Evolutionary conservation across 1,140 invertebrate genomes (phyloP), one percentile per base, ranked within the genome.

Genomic region (Eumeta japonica): DNA sequence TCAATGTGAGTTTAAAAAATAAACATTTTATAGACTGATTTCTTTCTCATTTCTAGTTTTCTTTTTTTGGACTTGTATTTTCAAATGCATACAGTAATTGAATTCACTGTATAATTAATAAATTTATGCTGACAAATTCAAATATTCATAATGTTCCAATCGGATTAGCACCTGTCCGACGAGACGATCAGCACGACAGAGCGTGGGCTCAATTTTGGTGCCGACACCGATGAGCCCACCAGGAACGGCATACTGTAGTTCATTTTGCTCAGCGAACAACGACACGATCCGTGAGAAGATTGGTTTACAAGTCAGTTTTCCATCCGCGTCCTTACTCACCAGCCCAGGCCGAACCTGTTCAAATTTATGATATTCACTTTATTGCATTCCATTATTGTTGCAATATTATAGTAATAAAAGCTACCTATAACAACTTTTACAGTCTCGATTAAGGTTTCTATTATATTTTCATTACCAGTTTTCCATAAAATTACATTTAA

Each of bases 141-240:
- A 24, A 7, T 24, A 9, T 9, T 7, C 28, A 30, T 30, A 14
- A 30, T 30, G 13, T 30, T 10, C 7, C 20, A 24, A 5, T 5
- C 5, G 20, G n/a, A 24, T n/a, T 7, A 24, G 20, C 31, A 72
- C 72, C 78, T 99, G 96, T 40, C 97, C 97, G 1, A 99, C 97
- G 55, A 99, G 83, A 59, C 97, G 84, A 83, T 99, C 97, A 51
- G 95, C 97, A 61, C 97, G 81, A 57, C 97, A 99, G 5, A 99
- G 77, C 7, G 94, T 98, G 0, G 97, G 97, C 73, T 99, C 97
- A 58, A 99, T 99, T 77, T 97, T 96, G 0, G 97, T 99, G 51
- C 97, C 97, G 16, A 99, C 97, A 77, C 97, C 95, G 58, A 98
- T 98, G 12, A 99, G 79, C 16, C 97, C 97, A 46, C 97, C 97